These are phyloP conservation scores for Nannospalax galili DNA, from an alignment of 2,113 vertebrate species.

Conservation along the genomic window DNA sequence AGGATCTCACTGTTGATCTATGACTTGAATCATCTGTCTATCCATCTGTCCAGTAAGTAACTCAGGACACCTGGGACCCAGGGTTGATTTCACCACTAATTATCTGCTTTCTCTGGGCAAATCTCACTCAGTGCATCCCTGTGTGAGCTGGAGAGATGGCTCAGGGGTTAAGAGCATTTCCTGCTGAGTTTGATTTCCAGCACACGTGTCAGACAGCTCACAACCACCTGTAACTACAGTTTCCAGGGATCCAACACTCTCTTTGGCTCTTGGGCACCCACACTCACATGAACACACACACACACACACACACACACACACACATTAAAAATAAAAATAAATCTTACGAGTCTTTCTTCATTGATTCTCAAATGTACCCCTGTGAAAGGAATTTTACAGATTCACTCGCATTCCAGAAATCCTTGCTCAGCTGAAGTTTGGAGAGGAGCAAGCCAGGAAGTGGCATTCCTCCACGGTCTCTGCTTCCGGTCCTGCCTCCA, in stretches of 20 bases:
- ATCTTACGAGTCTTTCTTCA: neutral
- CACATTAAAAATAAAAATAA: conserved; percentile 34
- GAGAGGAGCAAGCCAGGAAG: neutral
- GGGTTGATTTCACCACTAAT: neutral
- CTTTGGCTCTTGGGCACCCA: too few species aligned
- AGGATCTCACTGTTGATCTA: too few species aligned
- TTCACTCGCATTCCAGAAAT: neutral
- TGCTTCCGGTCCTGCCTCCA: too few species aligned
- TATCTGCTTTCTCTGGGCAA: neutral
- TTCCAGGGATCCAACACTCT: too few species aligned
- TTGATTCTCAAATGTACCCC: conserved; percentile 10
- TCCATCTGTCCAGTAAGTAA: neutral
- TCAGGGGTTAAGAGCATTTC: too few species aligned
- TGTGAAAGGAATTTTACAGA: neutral
- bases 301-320: too few species aligned
- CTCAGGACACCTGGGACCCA: neutral
- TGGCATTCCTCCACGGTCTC: too few species aligned
- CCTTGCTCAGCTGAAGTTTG: conserved; percentile 14
- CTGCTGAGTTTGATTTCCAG: too few species aligned
- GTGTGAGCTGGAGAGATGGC: too few species aligned
- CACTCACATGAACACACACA: too few species aligned
- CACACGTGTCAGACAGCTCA: too few species aligned
- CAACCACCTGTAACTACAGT: too few species aligned
- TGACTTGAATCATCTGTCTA: neutral
- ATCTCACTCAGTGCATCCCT: neutral